Base-by-base conservation (phyloP, 2,888 invertebrate species). In the Callosobruchus maculatus region DNA sequence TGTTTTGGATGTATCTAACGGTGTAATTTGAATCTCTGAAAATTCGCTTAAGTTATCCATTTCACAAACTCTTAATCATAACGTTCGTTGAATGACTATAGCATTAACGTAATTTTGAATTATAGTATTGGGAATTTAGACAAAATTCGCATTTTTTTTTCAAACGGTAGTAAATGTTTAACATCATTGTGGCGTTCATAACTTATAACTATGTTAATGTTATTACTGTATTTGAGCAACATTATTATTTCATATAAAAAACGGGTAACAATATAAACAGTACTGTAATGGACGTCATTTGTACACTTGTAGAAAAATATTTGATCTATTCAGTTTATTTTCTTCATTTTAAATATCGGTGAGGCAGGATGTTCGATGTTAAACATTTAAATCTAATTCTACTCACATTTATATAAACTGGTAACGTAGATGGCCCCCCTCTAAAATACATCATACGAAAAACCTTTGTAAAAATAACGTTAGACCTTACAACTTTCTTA, bases 321-420 rank as follows among this genome's bases (percentile, higher is more conserved):
- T 73, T 78, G 76, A 78, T 76, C 49, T 49, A 49, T 49, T 49
- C 13, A 49, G 49, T 49, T 49, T 49, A 49, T 49, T 49, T 49
- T 7, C 13, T 49, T 49, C 49, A 49, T 49, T 49, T 49, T 49
- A 49, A 49, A 49, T 81, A 79, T 80, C 73, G 71, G 73, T 75
- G 75, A 83, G 83, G 83, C 83, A 82, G 82, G 81, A 80, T 79
- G 49, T 81, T 84, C 84, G 85, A 85, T 85, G 85, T 85, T 85
- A 85, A 85, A 85, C 85, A 85, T 85, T 85, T 85, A 84, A 82
- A 76, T 80, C 70, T 22, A 31, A 7, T 30, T 31, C 71, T 67
- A 22, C 22, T 74, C 31, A 21, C 69, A 68, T 69, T 21, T 73
- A 72, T 71, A 71, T 20, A 70, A 70, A 30, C 31, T 73, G 26